Evolutionary conservation across 2,888 invertebrate species (phyloP), one percentile per base, ranked within the genome.

Genomic region (Lottia scabra): DNA sequence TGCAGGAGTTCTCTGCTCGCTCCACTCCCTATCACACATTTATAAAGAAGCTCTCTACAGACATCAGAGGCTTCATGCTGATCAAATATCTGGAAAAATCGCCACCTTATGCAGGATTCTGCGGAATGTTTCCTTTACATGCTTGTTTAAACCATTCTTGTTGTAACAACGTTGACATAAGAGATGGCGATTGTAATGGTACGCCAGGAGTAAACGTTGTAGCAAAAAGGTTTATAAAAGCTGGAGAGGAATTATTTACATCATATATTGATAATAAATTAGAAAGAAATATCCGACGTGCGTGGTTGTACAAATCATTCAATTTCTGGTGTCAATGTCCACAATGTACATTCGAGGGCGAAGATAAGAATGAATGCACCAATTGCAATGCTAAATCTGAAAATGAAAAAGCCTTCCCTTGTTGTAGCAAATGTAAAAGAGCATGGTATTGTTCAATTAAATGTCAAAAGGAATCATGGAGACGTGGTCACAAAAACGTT

Each of bases 311-410:
- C 72, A 81, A 84, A 72, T 85, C 85, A 1, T 87, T 85, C 78
- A 85, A 85, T 71, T 87, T 87, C 74, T 87, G 86, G 86, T 87
- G 86, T 68, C 78, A 80, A 46, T 87, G 86, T 66, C 78, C 69
- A 30, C 79, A 84, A 13, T 87, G 86, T 71, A 78, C 80, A 63
- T 84, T 82, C 65, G 86, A 87, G 71, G 86, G 86, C 0, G 85
- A 84, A 65, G 82, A 84, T 56, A 76, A 82, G 8, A 74, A 79
- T 0, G 68, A 72, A 5, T 87, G 86, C 70, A 85, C 85, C 6
- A 78, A 81, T 65, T 87, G 86, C 68, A 76, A 78, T 16, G 80
- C 79, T 27, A 76, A 72, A 10, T 80, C 83, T 1, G 65, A 72
- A 12, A 81, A 76, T 5, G 81, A 75, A 0, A 83, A 84, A 72